Evolutionary conservation across 1,140 invertebrate species (phyloP).

Genomic region (Caenorhabditis inopinata): DNA sequence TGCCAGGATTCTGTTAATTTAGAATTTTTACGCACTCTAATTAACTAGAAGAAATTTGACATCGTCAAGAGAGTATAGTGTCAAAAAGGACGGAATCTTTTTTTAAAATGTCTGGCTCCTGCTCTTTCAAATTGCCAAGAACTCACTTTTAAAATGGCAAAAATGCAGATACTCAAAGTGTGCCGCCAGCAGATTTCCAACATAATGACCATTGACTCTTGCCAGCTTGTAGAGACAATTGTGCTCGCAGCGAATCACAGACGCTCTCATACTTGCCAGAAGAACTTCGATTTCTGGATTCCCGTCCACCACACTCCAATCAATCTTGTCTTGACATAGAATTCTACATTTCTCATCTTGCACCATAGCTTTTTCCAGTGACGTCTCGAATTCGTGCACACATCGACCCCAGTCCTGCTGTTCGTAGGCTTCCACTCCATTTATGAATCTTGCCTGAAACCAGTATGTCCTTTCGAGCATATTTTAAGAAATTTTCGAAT

Average conservation of each 20-base stretch:
- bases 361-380: conserved; percentile 24
- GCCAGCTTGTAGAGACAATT: conserved; percentile 23
- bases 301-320: conserved; percentile 37
- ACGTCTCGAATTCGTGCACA: conserved; percentile 14
- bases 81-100: no score
- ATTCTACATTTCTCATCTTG: conserved; percentile 33
- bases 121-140: no score
- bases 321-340: conserved; percentile 35
- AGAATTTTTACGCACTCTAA: no score
- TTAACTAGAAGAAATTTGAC: no score
- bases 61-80: no score
- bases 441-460: conserved; percentile 25
- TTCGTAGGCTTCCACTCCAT: conserved; percentile 19
- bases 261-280: conserved; percentile 15
- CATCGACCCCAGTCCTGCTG: conserved; percentile 33
- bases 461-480: no score
- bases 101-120: no score
- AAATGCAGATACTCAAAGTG: conserved; percentile 38
- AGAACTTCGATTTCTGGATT: conserved; percentile 34
- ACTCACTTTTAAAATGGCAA: conserved; percentile 36
- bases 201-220: conserved; percentile 29
- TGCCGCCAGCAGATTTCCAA: conserved; percentile 23
- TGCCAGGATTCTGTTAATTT: no score
- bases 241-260: conserved; percentile 18
- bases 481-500: background rate